Base-by-base conservation (phyloP, 2,888 invertebrate species). In the Nephrotoma flavescens region DNA sequence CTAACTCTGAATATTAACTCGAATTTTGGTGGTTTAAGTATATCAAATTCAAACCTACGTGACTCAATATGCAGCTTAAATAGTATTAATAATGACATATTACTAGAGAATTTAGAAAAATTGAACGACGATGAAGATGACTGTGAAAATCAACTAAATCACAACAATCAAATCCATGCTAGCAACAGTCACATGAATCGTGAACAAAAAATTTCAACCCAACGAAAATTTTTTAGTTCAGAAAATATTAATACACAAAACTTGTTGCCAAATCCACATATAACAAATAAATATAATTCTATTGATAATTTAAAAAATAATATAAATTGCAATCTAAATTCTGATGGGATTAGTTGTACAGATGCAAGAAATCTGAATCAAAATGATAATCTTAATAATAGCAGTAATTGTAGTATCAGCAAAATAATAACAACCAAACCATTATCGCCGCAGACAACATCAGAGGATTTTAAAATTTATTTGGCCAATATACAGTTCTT, bases 401-500 rank as follows among this genome's bases (percentile, higher is more conserved):
- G 45, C 47, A 47, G 44, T 11, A 44, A 45, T 86, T 44, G 45
- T 86, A 86, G 41, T 47, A 45, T 44, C 6, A 52, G 91, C 41
- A 90, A 94, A 89, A 93, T 94, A 90, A 92, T 94, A 15, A 94
- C 94, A 0, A 94, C 95, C 0, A 94, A 95, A 88, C 93, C 95
- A 0, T 89, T 95, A 0, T 95, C 95, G 52, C 94, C 94, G 0
- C 94, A 94, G 88, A 93, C 93, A 41, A 94, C 94, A 0, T 94
- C 94, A 0, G 95, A 95, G 89, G 95, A 95, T 89, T 95, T 95
- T 88, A 93, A 95, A 89, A 90, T 94, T 87, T 95, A 95, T 89
- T 90, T 95, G 88, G 95, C 95, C 41, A 95, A 95, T 89, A 94
- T 95, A 90, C 95, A 95, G 89, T 94, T 95, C 90, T 89, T 95